These are phyloP conservation scores for Caenorhabditis wallacei DNA, from an alignment of 2,888 invertebrate species.

Conservation along the genomic window DNA sequence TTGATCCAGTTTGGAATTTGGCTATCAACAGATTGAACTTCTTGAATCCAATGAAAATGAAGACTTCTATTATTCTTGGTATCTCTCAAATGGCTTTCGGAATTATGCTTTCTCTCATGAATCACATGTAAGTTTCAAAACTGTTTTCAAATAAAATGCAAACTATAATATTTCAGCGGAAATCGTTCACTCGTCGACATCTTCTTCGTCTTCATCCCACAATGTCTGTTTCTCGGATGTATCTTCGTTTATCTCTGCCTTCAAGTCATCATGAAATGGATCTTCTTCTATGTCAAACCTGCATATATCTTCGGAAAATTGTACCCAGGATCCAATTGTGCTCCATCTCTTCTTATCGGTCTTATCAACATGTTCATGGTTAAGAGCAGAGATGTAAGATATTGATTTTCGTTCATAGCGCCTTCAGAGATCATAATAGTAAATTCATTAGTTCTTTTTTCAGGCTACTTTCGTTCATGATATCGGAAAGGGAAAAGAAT, in stretches of 20 bases:
- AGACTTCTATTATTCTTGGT: slow-evolving; percentile 80
- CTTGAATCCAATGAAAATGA: slow-evolving; percentile 83
- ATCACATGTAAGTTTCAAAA: slow-evolving; percentile 77
- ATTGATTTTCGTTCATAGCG: neutral
- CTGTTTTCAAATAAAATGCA: too few relatives aligned
- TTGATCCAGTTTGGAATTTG: slow-evolving; percentile 82
- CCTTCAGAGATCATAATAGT: too few relatives aligned
- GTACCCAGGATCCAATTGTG: slow-evolving; percentile 87
- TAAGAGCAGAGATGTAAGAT: slow-evolving; percentile 85
- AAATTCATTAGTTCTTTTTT: slow-evolving; percentile 4
- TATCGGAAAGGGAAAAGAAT: slow-evolving; percentile 49
- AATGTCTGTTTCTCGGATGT: slow-evolving; percentile 92
- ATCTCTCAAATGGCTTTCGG: slow-evolving; percentile 83
- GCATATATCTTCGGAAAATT: slow-evolving; percentile 74
- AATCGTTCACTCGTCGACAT: slow-evolving; percentile 88
- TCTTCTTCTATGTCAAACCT: slow-evolving; percentile 77
- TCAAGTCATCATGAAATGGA: slow-evolving; percentile 85
- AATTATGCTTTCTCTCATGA: slow-evolving; percentile 78
- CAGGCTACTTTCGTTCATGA: slow-evolving; percentile 63
- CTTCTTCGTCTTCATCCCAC: slow-evolving; percentile 95
- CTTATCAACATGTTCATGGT: slow-evolving; percentile 88
- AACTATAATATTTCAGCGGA: slow-evolving; percentile 83
- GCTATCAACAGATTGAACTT: slow-evolving; percentile 82
- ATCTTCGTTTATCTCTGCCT: slow-evolving; percentile 97
- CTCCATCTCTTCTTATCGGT: slow-evolving; percentile 96